Base-by-base conservation (phyloP, 2,797 vertebrate species). In the Alexandromys oeconomus region DNA sequence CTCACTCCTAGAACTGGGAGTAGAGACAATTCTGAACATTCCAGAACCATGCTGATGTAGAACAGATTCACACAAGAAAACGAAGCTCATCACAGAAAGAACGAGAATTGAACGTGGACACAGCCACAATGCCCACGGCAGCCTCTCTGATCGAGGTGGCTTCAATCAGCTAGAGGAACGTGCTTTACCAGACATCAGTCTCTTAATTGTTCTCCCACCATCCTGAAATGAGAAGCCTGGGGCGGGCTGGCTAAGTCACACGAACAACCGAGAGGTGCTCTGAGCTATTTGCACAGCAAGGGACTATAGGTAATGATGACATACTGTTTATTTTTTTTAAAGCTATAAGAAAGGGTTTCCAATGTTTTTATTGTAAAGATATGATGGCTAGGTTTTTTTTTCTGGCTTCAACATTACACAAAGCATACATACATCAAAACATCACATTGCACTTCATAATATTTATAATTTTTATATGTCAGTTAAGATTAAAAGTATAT, bases 361-460 rank as follows among this genome's bases (percentile, higher is more conserved):
- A 91, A 51, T 65, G 29, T 89, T 90, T 89, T 84, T 63, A 84
- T 27, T 51, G 74, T 43, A 59, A 89, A 90, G 46, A 84, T 57
- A 69, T 82, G 46, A 89, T 65, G 37, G 34, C 13, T 89, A 57
- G 69, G 5, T n/a, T 84, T 84, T 25, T 25, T 82, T 34, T 43
- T 61, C 57, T 85, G 57, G 29, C 67, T 57, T 67, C 59, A 76
- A 77, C 86, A 54, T 65, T 74, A 63, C 27, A 65, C 57, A 73
- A 57, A 88, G 40, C n/a, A 51, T 89, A 57, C 17, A 15, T 37
- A 13, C n/a, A 59, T 76, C n/a, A 54, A 43, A 93, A 87, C 15
- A 71, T 43, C 79, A 82, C 40, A 73, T 63, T 81, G 46, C 37
- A 54, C 29, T 21, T n/a, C 57, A 89, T 76, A 89, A 43, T 73